A percentile compares a stretch with the other conserved stretches of the same genome.
Evolutionary conservation across 2,113 vertebrate species (phyloP).

Genomic region (Vulpes lagopus): DNA sequence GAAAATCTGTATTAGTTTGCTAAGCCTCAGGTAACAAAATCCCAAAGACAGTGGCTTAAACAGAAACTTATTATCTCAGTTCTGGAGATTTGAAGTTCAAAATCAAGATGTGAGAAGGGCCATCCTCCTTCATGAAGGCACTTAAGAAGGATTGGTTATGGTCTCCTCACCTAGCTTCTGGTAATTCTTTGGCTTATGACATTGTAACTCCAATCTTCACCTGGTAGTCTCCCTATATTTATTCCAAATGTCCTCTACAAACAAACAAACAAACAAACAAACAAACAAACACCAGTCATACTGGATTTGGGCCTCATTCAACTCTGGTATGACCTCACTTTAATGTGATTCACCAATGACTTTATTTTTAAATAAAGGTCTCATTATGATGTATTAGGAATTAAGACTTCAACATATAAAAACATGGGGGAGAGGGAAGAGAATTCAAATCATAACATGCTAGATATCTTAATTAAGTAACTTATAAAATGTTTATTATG

Average conservation of each 20-base stretch:
- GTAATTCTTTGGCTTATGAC: background rate
- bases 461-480: background rate
- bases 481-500: background rate
- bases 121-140: background rate
- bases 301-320: too few relatives aligned
- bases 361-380: background rate
- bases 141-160: background rate
- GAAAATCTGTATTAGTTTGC: background rate
- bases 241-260: background rate
- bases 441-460: background rate
- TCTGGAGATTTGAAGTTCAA: background rate
- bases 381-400: background rate
- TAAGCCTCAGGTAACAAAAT: background rate
- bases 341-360: background rate
- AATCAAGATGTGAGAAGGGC: background rate
- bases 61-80: background rate
- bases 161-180: background rate
- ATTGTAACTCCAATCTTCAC: background rate
- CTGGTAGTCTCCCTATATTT: background rate
- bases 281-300: background rate
- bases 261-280: too few relatives aligned
- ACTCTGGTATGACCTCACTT: background rate
- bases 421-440: fast-evolving
- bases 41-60: background rate
- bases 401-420: background rate